Evolutionary conservation across 2,888 invertebrate species (phyloP).

Genomic region (Machimus atricapillus): DNA sequence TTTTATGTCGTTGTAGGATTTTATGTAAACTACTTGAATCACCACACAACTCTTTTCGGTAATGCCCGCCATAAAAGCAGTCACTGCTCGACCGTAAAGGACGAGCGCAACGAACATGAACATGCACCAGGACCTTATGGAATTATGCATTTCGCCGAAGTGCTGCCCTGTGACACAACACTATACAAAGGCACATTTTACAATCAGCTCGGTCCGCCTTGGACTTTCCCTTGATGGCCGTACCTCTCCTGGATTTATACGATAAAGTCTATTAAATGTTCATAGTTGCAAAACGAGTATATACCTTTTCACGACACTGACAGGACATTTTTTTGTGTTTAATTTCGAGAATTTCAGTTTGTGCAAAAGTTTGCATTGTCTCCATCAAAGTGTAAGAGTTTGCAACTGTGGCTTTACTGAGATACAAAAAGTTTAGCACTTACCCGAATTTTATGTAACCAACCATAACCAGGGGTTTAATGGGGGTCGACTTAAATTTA

Average conservation of each 20-base stretch:
- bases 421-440: not conserved
- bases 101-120: not conserved
- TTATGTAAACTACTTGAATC: constrained; percentile 27
- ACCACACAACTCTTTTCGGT: constrained; percentile 14
- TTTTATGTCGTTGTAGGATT: not conserved
- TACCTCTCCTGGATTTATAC: not conserved
- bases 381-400: not conserved
- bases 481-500: not conserved
- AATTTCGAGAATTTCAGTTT: not conserved
- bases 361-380: not conserved
- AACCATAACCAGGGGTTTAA: not conserved
- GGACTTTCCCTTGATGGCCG: not conserved
- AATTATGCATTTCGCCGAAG: not conserved
- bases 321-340: not conserved
- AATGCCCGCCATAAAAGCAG: not conserved
- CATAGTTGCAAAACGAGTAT: not conserved
- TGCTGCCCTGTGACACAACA: not conserved
- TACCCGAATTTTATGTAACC: not conserved
- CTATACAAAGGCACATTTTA: not conserved
- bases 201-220: not conserved
- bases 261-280: not conserved
- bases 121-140: not conserved
- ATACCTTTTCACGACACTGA: not conserved
- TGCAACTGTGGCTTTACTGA: not conserved
- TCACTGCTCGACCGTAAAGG: not conserved